These are phyloP conservation scores for Bufotes viridis DNA, from an alignment of 2,797 vertebrate species.

Conservation along the genomic window DNA sequence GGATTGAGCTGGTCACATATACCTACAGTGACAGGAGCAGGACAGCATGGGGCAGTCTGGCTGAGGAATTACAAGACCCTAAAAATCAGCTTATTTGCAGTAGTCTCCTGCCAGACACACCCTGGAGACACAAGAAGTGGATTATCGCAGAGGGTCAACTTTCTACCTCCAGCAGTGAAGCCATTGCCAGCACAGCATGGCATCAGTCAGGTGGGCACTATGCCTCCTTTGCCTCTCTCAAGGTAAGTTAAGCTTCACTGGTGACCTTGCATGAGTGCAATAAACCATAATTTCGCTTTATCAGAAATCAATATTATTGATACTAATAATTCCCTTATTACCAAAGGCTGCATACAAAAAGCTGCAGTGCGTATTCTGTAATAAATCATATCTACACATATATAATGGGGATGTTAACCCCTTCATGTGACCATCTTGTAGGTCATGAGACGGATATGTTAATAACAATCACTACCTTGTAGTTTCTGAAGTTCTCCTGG, in stretches of 20 bases:
- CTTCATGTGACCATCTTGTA: neutral
- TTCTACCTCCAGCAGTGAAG: conserved; percentile 50
- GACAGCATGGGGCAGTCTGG: conserved; percentile 71
- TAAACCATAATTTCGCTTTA: neutral
- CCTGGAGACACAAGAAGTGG: conserved; percentile 42
- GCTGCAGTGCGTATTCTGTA: conserved; percentile 1
- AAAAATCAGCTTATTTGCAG: neutral
- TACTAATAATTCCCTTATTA: neutral
- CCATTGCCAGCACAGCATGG: conserved; percentile 63
- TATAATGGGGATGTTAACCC: neutral
- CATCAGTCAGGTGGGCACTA: conserved; percentile 51
- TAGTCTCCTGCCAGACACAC: conserved; percentile 41
- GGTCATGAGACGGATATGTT: neutral
- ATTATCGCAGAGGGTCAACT: conserved; percentile 52
- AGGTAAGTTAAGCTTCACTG: conserved; percentile 63
- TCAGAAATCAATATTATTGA: neutral
- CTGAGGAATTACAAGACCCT: conserved; percentile 68
- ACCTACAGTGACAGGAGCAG: conserved; percentile 57
- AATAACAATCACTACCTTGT: neutral
- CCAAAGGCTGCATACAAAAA: neutral
- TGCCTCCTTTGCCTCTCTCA: conserved; percentile 63
- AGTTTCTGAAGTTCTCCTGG: neutral
- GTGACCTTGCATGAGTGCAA: neutral
- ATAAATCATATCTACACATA: neutral
- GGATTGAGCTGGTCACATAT: neutral